Evolutionary conservation across 2,888 invertebrate genomes (phyloP), one percentile per base, ranked within the genome.

Genomic region (Latrodectus hesperus): DNA sequence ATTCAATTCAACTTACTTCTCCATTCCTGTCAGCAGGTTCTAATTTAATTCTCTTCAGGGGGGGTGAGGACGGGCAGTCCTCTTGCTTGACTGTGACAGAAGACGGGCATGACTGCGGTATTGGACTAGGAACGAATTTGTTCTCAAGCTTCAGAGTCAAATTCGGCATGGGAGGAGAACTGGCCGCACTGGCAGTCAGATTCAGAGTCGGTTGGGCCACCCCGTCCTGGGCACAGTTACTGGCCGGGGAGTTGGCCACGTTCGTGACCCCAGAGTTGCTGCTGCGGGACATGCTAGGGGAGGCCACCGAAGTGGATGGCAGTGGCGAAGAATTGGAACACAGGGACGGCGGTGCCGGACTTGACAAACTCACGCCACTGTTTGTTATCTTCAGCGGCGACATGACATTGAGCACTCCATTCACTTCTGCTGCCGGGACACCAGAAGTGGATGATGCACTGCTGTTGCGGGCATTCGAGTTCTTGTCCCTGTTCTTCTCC

Each of bases 401-500:
- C 84, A 88, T 76, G 6, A 88, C 88, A 49, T 75, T 70, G 14
- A 79, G 38, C 11, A 88, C 88, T 71, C 88, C 88, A 22, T 84
- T 84, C 84, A 88, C 76, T 53, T 84, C 87, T 14, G 74, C 16
- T 14, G 75, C 64, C 12, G 38, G 38, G 38, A 38, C 38, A 22
- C 51, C n/a, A 12, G 71, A n/a, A 53, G 72, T 53, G n/a, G 71
- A 65, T 65, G 38, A 38, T n/a, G 53, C 55, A 51, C 70, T 87
- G 60, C 53, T 86, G 68, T 65, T 77, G 52, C 77, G 74, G 16
- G 26, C 71, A 76, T 67, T 82, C 11, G 71, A 67, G 51, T 51
- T 90, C 22, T 84, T 89, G 52, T 90, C 90, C 65, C 89, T 88
- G 70, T 90, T 90, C 67, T 90, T 89, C 52, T 91, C 90, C 77